Evolutionary conservation across 2,888 invertebrate genomes (phyloP).

Genomic region (Pheosia tremula): DNA sequence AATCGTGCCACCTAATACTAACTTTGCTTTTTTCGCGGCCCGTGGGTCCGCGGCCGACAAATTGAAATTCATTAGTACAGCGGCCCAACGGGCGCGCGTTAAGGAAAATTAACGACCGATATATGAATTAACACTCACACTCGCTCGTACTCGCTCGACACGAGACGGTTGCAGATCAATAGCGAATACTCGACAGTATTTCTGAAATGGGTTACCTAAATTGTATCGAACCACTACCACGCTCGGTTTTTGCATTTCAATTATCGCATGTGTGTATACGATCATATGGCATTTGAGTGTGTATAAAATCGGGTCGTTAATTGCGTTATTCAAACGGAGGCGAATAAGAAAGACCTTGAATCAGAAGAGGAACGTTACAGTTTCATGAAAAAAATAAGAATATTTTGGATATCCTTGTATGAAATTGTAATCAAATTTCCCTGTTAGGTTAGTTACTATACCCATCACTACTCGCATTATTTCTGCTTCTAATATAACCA

Average conservation of each 20-base stretch:
- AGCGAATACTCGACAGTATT: background rate
- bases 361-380: no score
- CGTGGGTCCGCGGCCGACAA: constrained; percentile 59
- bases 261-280: no score
- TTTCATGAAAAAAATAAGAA: no score
- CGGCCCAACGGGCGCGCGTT: constrained; percentile 59
- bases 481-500: no score
- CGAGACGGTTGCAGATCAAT: constrained; percentile 4
- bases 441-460: no score
- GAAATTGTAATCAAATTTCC: no score
- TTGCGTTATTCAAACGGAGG: no score
- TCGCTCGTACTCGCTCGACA: background rate
- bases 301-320: no score
- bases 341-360: no score
- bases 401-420: no score
- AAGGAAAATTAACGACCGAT: constrained; percentile 68
- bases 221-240: background rate
- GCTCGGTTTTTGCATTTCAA: background rate
- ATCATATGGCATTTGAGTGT: no score
- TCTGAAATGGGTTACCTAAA: constrained; percentile 1
- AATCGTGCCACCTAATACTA: constrained; percentile 1
- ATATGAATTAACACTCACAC: constrained; percentile 64
- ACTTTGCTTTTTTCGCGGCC: constrained; percentile 40
- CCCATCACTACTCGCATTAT: no score
- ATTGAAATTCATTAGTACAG: constrained; percentile 69